Percentiles rank a stretch among this genome's conserved stretches.
phyloP scores from a whole-genome alignment of 2,888 invertebrate genomes.

The Euclidia mi region DNA sequence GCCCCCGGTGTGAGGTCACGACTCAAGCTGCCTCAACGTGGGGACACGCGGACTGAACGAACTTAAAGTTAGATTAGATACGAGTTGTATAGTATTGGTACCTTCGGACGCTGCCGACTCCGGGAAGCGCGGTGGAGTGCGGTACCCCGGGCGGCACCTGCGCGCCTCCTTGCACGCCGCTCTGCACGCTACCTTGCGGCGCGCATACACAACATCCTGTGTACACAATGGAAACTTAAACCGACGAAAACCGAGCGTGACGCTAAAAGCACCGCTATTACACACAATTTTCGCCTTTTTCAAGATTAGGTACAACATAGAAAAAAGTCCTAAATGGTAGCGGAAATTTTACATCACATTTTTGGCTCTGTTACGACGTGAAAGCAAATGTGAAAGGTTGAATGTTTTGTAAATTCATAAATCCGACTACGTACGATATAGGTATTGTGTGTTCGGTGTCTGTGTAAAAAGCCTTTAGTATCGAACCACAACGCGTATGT shows the following conservation, averaged over 20 bases:
- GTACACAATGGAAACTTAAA: conserved; percentile 54
- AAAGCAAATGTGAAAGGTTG: background rate
- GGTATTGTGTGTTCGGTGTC: background rate
- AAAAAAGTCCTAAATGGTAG: conserved; percentile 2
- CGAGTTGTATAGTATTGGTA: conserved; percentile 56
- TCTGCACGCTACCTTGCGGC: conserved; percentile 90
- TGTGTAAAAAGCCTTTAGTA: background rate
- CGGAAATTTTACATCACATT: background rate
- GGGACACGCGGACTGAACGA: conserved; percentile 10
- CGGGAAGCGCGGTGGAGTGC: conserved; percentile 87
- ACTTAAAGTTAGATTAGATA: conserved; percentile 19
- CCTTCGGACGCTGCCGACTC: conserved; percentile 91
- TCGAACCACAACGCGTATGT: background rate
- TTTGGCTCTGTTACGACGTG: conserved; percentile 15
- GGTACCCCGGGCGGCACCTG: conserved; percentile 87
- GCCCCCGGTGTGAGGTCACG: conserved; percentile 10
- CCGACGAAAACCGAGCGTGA: conserved; percentile 27
- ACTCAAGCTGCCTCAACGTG: conserved; percentile 5
- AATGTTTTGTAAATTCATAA: conserved; percentile 12
- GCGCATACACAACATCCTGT: conserved; percentile 89
- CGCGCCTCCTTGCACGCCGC: conserved; percentile 86
- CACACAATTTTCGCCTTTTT: conserved; percentile 19
- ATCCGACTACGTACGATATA: background rate
- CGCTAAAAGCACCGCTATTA: conserved; percentile 17
- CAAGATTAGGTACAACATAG: conserved; percentile 7